Conservation (phyloP, 2,888 invertebrate species). For the Harpalus rubripes region DNA sequence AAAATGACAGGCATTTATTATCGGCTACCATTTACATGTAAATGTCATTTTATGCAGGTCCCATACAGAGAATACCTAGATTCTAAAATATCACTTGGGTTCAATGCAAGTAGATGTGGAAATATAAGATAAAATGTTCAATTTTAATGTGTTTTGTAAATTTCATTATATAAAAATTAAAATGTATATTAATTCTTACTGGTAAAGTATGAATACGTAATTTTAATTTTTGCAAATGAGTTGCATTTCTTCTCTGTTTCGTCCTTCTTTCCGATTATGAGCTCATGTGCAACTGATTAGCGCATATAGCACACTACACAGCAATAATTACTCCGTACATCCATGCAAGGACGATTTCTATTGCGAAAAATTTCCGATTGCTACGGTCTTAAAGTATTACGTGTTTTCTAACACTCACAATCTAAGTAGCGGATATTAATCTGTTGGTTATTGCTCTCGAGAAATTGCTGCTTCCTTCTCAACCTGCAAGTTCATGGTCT, state of each 20-base stretch:
- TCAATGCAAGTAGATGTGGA: too few relatives aligned
- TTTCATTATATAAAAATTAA: too few relatives aligned
- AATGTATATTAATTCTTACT: too few relatives aligned
- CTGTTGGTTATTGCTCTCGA: slow-evolving; percentile 18
- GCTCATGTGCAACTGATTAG: slow-evolving; percentile 23
- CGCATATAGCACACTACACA: slow-evolving; percentile 25
- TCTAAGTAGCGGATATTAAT: not conserved
- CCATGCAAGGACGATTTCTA: slow-evolving; percentile 46
- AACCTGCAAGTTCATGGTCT: slow-evolving; percentile 41
- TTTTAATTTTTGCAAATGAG: not conserved
- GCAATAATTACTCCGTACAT: slow-evolving; percentile 28
- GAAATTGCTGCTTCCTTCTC: slow-evolving; percentile 33
- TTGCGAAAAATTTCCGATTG: slow-evolving; percentile 38
- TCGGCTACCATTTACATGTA: too few relatives aligned
- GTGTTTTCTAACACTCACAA: not conserved
- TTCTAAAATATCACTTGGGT: too few relatives aligned
- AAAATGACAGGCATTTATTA: too few relatives aligned
- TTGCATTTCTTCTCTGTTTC: not conserved
- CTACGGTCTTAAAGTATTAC: slow-evolving; percentile 33
- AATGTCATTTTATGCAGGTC: too few relatives aligned
- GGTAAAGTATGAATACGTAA: too few relatives aligned
- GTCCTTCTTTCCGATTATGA: not conserved
- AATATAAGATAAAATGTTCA: too few relatives aligned
- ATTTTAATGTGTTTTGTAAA: too few relatives aligned
- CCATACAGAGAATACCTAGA: too few relatives aligned